These are phyloP conservation scores for Sebastes taczanowskii DNA, from an alignment of 2,797 vertebrate genomes.

Conservation along the genomic window DNA sequence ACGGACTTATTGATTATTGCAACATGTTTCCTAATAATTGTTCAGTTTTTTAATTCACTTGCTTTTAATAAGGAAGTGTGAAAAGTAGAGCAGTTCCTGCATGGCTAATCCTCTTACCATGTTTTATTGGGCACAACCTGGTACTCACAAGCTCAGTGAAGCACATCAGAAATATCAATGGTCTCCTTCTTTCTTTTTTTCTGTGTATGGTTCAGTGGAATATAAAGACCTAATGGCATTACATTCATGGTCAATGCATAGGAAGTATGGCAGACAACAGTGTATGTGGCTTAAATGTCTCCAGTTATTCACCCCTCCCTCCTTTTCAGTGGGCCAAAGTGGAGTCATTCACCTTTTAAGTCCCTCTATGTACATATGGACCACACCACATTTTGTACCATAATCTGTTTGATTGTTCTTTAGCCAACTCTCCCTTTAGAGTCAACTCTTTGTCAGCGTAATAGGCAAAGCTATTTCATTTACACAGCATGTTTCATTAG, in stretches of 20 bases:
- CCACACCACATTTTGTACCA: background rate
- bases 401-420: background rate
- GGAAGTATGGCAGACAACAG: constrained; percentile 38
- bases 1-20: background rate
- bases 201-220: constrained; percentile 47
- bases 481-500: background rate
- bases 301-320: constrained; percentile 8
- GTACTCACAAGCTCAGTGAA: constrained; percentile 52
- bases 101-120: constrained; percentile 67
- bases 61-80: constrained; percentile 41
- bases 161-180: constrained; percentile 39
- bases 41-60: background rate
- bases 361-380: constrained; percentile 7
- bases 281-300: constrained; percentile 42
- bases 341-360: constrained; percentile 32
- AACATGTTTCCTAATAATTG: background rate
- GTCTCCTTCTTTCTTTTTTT: constrained; percentile 30
- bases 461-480: background rate
- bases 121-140: constrained; percentile 63
- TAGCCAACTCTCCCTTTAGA: background rate
- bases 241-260: constrained; percentile 53
- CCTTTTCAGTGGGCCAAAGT: background rate
- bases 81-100: constrained; percentile 51
- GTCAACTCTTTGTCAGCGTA: background rate
- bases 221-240: constrained; percentile 56